These are phyloP conservation scores for Hyperoplus lanceolatus DNA, from an alignment of 2,797 vertebrate species.

Conservation along the genomic window DNA sequence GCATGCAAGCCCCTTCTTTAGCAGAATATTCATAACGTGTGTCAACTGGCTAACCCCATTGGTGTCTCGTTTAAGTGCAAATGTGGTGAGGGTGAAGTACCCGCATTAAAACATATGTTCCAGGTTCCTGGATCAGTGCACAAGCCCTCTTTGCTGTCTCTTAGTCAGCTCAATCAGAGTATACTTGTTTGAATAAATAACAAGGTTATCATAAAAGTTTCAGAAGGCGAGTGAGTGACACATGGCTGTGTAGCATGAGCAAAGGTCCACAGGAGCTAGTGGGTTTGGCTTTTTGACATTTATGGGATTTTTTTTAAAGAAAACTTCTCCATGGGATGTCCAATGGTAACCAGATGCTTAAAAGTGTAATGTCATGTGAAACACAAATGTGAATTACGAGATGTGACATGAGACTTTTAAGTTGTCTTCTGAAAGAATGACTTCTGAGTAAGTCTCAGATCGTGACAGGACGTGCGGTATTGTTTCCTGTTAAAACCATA, in stretches of 20 bases:
- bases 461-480: constrained; percentile 6
- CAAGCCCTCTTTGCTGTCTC: constrained; percentile 17
- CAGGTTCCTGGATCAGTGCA: constrained; percentile 20
- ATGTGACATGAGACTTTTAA: constrained; percentile 68
- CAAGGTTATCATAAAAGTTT: constrained; percentile 71
- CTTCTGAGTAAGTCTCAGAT: constrained; percentile 20
- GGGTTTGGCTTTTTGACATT: constrained; percentile 55
- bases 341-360: constrained; percentile 54
- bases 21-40: constrained; percentile 2
- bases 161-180: constrained; percentile 40
- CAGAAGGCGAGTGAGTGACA: constrained; percentile 61
- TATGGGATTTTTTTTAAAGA: constrained; percentile 55
- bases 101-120: constrained; percentile 36
- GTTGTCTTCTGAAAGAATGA: constrained; percentile 30
- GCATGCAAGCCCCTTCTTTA: background rate
- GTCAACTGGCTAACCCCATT: background rate
- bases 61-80: constrained; percentile 8
- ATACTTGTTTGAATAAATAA: constrained; percentile 68
- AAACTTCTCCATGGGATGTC: constrained; percentile 35
- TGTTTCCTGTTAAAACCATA: background rate
- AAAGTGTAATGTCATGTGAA: constrained; percentile 69
- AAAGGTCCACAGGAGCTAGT: constrained; percentile 49
- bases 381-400: constrained; percentile 53
- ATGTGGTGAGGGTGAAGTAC: constrained; percentile 16
- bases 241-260: constrained; percentile 57